A percentile compares a stretch with the other conserved stretches of the same genome.
Evolutionary conservation across 2,888 invertebrate species (phyloP).

Genomic region (Aethes cnicana): DNA sequence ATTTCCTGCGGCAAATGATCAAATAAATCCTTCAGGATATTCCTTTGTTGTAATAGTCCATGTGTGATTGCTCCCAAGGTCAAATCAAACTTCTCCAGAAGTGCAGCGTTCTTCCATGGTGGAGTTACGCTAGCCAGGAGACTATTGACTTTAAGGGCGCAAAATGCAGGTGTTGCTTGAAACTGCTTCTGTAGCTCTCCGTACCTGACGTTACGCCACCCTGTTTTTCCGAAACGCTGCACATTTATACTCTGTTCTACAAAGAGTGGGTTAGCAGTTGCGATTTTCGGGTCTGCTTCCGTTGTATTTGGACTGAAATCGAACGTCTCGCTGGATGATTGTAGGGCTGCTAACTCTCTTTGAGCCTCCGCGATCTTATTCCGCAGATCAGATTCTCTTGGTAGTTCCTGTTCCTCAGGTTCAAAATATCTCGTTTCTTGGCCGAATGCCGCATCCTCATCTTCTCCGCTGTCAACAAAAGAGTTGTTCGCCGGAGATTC

Average conservation of each 20-base stretch:
- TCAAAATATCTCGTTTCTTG: no score
- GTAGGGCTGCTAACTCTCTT: neutral
- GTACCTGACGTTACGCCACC: conserved; percentile 8
- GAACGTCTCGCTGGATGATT: neutral
- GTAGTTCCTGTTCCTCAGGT: no score
- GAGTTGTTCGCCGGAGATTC: no score
- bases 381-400: no score
- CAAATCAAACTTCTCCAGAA: conserved; percentile 1
- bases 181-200: neutral
- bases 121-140: conserved; percentile 9
- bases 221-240: conserved; percentile 3
- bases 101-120: neutral
- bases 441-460: no score
- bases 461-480: no score
- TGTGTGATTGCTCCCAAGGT: neutral
- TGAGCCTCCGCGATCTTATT: neutral
- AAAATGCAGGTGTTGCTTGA: conserved; percentile 17
- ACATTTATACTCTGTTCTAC: neutral
- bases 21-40: neutral
- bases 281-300: neutral
- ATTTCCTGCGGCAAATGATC: neutral
- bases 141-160: neutral
- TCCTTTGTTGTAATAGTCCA: neutral
- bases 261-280: neutral
- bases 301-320: neutral